Conservation (phyloP, 2,797 vertebrate species). For the Characodon lateralis region DNA sequence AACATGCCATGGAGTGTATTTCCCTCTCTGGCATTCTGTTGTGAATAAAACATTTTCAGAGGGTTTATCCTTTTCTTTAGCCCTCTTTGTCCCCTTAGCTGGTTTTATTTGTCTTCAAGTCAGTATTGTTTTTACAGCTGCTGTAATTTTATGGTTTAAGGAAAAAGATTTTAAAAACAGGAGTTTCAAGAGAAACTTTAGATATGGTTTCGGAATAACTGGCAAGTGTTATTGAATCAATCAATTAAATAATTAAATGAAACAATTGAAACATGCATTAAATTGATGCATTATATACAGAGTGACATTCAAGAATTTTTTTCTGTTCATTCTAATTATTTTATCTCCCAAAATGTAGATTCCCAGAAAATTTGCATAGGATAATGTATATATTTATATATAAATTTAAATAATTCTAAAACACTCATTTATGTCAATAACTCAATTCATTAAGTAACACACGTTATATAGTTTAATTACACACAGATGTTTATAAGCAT, state of each 20-base stretch:
- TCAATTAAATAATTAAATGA: background rate
- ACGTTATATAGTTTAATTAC: too few species aligned
- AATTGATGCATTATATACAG: background rate
- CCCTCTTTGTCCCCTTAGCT: constrained; percentile 51
- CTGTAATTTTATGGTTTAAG: constrained; percentile 40
- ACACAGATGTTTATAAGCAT: background rate
- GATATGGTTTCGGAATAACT: constrained; percentile 21
- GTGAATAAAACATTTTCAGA: constrained; percentile 57
- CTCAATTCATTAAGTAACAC: background rate
- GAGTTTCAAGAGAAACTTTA: constrained; percentile 21
- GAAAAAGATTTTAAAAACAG: constrained; percentile 27
- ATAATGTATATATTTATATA: too few species aligned
- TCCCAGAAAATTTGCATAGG: background rate
- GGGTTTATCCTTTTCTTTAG: constrained; percentile 35
- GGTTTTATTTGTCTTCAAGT: constrained; percentile 42
- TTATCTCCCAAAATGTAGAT: background rate
- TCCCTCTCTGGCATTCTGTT: constrained; percentile 45
- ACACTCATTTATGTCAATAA: background rate
- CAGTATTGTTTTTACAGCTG: constrained; percentile 61
- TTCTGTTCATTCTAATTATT: background rate
- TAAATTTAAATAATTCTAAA: background rate
- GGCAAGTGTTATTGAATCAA: background rate
- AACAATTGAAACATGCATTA: background rate
- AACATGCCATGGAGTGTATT: constrained; percentile 62
- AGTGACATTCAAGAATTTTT: background rate